phyloP scores from a whole-genome alignment of 2,888 invertebrate species.

The Platycheirus rosarum region DNA sequence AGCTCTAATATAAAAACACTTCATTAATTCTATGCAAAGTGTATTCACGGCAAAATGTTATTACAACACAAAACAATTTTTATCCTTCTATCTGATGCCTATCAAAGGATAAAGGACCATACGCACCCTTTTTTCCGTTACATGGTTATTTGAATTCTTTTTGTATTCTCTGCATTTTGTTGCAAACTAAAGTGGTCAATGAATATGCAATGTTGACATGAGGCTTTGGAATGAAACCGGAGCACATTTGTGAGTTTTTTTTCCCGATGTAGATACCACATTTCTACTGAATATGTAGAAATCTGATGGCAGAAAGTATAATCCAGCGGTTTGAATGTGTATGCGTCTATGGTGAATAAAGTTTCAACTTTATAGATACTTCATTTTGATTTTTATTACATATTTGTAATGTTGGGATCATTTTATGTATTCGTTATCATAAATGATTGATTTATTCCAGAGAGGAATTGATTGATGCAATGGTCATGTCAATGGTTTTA shows the following conservation, averaged over 20 bases:
- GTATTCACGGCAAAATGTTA: constrained; percentile 2
- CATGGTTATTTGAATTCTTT: constrained; percentile 24
- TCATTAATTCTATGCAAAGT: constrained; percentile 32
- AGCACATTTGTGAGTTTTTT: constrained; percentile 1
- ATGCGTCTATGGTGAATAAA: no score
- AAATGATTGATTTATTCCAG: background rate
- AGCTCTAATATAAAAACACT: constrained; percentile 38
- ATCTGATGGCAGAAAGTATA: background rate
- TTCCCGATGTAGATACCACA: background rate
- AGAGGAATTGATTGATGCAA: no score
- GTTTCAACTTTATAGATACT: background rate
- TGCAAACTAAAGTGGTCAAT: constrained; percentile 28
- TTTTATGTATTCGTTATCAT: no score
- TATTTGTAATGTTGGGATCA: no score
- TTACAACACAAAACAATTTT: background rate
- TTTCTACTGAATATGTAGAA: background rate
- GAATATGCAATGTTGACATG: constrained; percentile 43
- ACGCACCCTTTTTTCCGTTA: constrained; percentile 1
- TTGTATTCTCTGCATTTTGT: background rate
- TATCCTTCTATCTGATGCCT: background rate
- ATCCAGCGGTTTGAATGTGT: no score
- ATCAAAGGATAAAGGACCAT: background rate
- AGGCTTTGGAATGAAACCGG: background rate
- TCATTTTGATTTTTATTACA: background rate
- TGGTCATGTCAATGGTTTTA: no score